These are phyloP conservation scores for Enteromius trimaculatus DNA, from an alignment of 2,797 vertebrate species.

Conservation along the genomic window DNA sequence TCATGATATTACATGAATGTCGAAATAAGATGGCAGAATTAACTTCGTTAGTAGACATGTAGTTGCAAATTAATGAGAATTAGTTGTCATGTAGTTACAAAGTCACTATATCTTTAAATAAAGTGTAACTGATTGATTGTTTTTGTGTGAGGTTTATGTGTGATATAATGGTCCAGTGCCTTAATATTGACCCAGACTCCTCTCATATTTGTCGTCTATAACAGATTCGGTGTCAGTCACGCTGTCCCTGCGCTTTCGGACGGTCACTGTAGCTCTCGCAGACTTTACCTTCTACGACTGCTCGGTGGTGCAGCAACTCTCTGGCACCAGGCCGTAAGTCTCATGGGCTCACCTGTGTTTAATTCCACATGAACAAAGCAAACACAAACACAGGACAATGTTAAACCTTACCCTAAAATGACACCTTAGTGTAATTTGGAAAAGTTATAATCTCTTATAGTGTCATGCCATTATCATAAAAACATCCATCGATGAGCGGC, in stretches of 20 bases:
- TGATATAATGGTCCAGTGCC: not conserved
- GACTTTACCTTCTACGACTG: conserved; percentile 95
- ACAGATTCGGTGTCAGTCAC: conserved; percentile 89
- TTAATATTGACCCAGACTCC: not conserved
- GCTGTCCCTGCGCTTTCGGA: conserved; percentile 86
- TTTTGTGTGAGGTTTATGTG: not conserved
- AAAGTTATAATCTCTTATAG: not conserved
- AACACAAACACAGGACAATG: not conserved
- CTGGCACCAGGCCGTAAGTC: conserved; percentile 89
- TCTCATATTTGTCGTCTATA: conserved; percentile 40
- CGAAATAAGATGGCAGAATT: not conserved
- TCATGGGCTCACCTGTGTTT: not conserved
- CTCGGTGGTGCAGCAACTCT: conserved; percentile 84
- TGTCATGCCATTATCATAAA: not conserved
- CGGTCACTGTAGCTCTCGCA: conserved; percentile 84
- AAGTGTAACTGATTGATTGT: too few relatives aligned
- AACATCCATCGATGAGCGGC: not conserved
- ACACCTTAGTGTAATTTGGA: not conserved
- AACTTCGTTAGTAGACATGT: too few relatives aligned
- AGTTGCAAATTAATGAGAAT: too few relatives aligned
- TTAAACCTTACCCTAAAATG: not conserved
- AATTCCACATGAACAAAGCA: not conserved
- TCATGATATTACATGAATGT: not conserved
- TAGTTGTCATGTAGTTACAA: too few relatives aligned
- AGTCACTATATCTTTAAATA: too few relatives aligned